Percentiles rank a stretch among this genome's conserved stretches.
Conservation (phyloP, 2,113 vertebrate genomes). For the Cryptomyrus ogoouensis region DNA sequence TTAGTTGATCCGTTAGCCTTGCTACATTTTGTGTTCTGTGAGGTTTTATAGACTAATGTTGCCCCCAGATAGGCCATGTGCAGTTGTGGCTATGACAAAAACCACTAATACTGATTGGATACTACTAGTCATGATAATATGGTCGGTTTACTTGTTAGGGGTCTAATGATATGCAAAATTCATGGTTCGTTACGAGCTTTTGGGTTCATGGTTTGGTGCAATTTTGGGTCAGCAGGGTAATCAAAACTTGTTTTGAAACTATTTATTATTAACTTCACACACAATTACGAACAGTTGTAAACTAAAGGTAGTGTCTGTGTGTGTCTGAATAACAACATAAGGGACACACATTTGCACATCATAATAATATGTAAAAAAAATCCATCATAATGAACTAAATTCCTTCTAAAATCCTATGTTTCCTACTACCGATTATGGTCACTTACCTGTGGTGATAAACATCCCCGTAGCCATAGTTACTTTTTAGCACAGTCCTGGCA, state of each 20-base stretch:
- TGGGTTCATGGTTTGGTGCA: neutral
- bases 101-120: neutral
- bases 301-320: neutral
- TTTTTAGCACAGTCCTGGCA: neutral
- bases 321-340: neutral
- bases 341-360: neutral
- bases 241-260: neutral
- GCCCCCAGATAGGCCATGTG: neutral
- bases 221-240: neutral
- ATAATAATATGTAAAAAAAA: neutral
- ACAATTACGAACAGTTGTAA: neutral
- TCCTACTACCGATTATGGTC: too few relatives aligned
- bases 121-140: neutral
- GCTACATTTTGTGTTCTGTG: neutral
- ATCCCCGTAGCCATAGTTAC: neutral
- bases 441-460: neutral
- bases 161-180: neutral
- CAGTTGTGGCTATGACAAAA: neutral
- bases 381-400: neutral
- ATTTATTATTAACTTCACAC: neutral
- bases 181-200: neutral
- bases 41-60: neutral
- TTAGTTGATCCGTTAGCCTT: neutral
- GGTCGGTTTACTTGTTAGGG: neutral
- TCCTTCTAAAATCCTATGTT: neutral